Evolutionary conservation across 2,888 invertebrate species (phyloP).

Genomic region (Pterostichus niger): DNA sequence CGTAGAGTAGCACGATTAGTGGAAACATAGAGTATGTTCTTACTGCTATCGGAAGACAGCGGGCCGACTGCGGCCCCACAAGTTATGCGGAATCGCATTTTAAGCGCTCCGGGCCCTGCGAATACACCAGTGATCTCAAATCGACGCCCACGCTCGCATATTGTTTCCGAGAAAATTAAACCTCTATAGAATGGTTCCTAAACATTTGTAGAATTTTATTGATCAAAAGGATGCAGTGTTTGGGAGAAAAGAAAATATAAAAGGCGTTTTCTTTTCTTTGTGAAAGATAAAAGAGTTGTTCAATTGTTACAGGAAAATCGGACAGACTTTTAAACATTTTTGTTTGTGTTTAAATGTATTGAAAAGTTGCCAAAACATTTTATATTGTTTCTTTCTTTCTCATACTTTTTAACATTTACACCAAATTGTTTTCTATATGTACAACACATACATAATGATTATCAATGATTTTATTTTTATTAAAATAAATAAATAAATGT

Average conservation of each 20-base stretch:
- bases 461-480: too few relatives aligned
- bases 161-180: constrained; percentile 7
- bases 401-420: neutral
- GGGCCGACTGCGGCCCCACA: constrained; percentile 24
- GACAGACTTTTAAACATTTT: neutral
- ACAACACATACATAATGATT: too few relatives aligned
- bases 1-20: constrained; percentile 5
- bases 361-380: neutral
- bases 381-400: neutral
- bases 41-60: constrained; percentile 39
- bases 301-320: constrained; percentile 6
- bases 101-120: constrained; percentile 12
- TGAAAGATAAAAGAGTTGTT: neutral
- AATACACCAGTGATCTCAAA: constrained; percentile 12
- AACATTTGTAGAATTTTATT: constrained; percentile 22
- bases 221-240: constrained; percentile 15
- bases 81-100: constrained; percentile 43
- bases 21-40: constrained; percentile 43
- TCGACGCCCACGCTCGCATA: neutral
- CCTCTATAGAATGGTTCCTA: constrained; percentile 5
- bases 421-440: neutral
- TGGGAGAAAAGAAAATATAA: neutral
- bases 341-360: neutral
- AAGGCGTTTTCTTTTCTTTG: neutral
- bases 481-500: too few relatives aligned